Base-by-base conservation (phyloP, 2,113 vertebrate genomes). In the Phaetusa simplex region DNA sequence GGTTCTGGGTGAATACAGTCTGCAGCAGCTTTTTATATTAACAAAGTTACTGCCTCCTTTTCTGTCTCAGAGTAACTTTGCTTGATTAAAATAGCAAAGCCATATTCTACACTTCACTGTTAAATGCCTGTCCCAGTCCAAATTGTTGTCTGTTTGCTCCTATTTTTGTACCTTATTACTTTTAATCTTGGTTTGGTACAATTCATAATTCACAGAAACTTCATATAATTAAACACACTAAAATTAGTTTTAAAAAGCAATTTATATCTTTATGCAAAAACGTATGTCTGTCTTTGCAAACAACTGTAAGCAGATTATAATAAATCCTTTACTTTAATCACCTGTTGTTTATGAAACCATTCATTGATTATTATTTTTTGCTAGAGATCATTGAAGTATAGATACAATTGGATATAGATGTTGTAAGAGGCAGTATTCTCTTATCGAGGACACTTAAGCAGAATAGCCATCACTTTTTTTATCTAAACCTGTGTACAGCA, bases 261-360 rank as follows among this genome's bases (percentile, higher is more conserved):
- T 98, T 98, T 98, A 98, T 98, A 98, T 98, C 98, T 98, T 98
- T 98, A 98, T 98, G 98, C 98, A 98, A 98, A 98, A 98, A 98
- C 97, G 96, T 98, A 98, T 98, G 98, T 98, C 98, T 98, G 98
- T 98, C 98, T 98, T 98, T 98, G 98, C 98, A 98, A 98, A 98
- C 97, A 97, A 98, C 97, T 98, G 98, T 98, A 98, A 98, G 97
- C 98, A 98, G 98, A 98, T 98, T 98, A 98, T 97, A 98, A 98
- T 98, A 98, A 98, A 98, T 98, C 98, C 98, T 98, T 98, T 98
- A 98, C 98, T 98, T 98, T 98, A 98, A 98, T 98, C 97, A 98
- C 96, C 97, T 97, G 97, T 97, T 97, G 98, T 98, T 98, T 97
- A 96, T 97, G 95, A 97, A 97, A 97, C 86, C 93, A 94, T 98